Percentiles rank a stretch among this genome's conserved stretches.
Evolutionary conservation across 2,888 invertebrate species (phyloP).

Genomic region (Eupithecia subfuscata): DNA sequence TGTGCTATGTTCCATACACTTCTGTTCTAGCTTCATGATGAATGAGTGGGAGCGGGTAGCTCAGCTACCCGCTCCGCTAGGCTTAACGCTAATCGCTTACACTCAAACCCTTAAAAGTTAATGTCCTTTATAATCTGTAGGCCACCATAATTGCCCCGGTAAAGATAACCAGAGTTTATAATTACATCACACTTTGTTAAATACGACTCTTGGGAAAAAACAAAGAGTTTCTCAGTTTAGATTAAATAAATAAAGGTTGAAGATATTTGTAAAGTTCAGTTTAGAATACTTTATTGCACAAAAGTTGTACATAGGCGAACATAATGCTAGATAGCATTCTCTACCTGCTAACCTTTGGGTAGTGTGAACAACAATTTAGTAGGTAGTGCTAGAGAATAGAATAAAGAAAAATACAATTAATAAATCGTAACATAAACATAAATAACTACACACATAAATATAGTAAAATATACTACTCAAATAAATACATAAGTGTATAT

Average conservation of each 20-base stretch:
- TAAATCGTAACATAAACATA: too few relatives aligned
- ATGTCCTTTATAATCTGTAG: background rate
- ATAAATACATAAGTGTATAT: too few relatives aligned
- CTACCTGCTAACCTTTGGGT: too few relatives aligned
- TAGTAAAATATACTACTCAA: too few relatives aligned
- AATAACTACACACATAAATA: too few relatives aligned
- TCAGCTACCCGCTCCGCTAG: background rate
- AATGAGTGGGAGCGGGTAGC: too few relatives aligned
- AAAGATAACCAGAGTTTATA: constrained; percentile 13
- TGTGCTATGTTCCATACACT: background rate
- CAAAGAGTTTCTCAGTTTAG: background rate
- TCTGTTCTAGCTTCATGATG: background rate
- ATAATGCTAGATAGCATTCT: too few relatives aligned
- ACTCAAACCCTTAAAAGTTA: background rate
- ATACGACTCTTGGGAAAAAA: constrained; percentile 2
- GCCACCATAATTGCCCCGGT: constrained; percentile 3
- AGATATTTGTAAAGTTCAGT: background rate
- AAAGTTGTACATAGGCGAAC: too few relatives aligned
- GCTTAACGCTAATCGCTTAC: background rate
- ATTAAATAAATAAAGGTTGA: background rate
- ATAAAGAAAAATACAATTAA: too few relatives aligned
- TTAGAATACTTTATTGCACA: too few relatives aligned
- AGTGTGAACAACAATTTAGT: too few relatives aligned
- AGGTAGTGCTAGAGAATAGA: too few relatives aligned
- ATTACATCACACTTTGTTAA: constrained; percentile 11